Conservation (phyloP, 2,113 vertebrate genomes). For the Desmodus rotundus region DNA sequence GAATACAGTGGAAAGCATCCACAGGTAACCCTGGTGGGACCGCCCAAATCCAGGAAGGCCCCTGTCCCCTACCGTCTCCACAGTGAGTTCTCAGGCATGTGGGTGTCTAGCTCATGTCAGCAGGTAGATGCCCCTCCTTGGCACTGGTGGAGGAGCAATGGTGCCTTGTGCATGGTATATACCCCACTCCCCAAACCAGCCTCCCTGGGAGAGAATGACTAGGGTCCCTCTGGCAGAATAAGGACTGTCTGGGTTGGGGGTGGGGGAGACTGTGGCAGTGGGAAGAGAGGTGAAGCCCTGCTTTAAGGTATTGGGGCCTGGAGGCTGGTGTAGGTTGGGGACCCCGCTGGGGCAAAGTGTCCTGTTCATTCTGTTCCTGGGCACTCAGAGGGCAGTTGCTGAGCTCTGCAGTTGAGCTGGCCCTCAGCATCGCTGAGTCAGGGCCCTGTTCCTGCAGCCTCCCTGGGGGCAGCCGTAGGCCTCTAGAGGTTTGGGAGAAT, state of each 20-base stretch:
- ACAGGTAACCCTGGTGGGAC: too few species aligned
- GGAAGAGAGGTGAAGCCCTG: neutral
- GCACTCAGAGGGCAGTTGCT: too few species aligned
- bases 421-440: too few species aligned
- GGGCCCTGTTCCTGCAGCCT: too few species aligned
- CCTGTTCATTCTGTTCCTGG: neutral
- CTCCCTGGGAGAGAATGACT: neutral
- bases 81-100: neutral
- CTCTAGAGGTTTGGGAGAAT: too few species aligned
- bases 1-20: accelerated
- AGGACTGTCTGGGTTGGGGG: neutral
- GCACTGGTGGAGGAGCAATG: neutral
- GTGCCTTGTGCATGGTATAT: neutral
- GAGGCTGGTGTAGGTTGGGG: neutral
- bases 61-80: neutral
- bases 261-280: too few species aligned
- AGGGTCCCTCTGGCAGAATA: too few species aligned
- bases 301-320: too few species aligned
- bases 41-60: neutral
- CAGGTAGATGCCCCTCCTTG: neutral
- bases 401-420: too few species aligned
- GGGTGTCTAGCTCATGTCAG: neutral
- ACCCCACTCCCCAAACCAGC: too few species aligned
- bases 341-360: neutral
- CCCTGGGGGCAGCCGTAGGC: too few species aligned